A percentile compares a stretch with the other conserved stretches of the same genome.
Conservation (phyloP, 2,888 invertebrate genomes). For the Melolontha melolontha region DNA sequence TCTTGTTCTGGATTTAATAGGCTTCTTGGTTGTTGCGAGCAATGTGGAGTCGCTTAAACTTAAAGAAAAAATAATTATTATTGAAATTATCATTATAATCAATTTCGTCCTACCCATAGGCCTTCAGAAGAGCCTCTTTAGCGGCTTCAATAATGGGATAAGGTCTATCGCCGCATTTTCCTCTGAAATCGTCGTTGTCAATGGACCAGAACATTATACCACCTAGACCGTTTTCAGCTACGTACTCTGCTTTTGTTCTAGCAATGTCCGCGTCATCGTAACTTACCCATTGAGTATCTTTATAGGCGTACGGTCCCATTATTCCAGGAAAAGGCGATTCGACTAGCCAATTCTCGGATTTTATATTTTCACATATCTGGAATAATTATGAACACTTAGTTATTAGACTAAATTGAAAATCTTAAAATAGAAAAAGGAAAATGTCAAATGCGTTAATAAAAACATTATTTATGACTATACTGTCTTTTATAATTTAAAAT, state of each 20-base stretch:
- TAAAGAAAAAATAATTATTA: conserved; percentile 41
- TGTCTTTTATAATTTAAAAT: no score
- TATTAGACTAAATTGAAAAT: no score
- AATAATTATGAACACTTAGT: conserved; percentile 44
- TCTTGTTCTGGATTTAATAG: conserved; percentile 58
- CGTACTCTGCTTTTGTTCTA: conserved; percentile 85
- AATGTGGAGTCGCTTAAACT: conserved; percentile 62
- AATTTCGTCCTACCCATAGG: conserved; percentile 69
- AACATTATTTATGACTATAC: no score
- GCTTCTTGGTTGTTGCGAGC: conserved; percentile 60
- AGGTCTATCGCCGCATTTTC: conserved; percentile 86
- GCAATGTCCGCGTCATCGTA: conserved; percentile 91
- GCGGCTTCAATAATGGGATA: conserved; percentile 94
- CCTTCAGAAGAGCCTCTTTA: conserved; percentile 80
- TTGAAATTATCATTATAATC: background rate
- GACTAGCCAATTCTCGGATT: conserved; percentile 84
- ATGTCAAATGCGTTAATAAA: no score
- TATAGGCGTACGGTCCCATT: conserved; percentile 91
- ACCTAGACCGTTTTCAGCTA: conserved; percentile 85
- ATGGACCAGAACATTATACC: conserved; percentile 96
- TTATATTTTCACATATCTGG: conserved; percentile 87
- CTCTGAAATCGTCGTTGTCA: conserved; percentile 94
- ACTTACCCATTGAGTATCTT: conserved; percentile 93
- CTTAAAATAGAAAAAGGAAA: no score
- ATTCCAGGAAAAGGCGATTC: conserved; percentile 83